A percentile compares a stretch with the other conserved stretches of the same genome.
phyloP scores from a whole-genome alignment of 2,797 vertebrate genomes.

The Diplodus puntazzo region DNA sequence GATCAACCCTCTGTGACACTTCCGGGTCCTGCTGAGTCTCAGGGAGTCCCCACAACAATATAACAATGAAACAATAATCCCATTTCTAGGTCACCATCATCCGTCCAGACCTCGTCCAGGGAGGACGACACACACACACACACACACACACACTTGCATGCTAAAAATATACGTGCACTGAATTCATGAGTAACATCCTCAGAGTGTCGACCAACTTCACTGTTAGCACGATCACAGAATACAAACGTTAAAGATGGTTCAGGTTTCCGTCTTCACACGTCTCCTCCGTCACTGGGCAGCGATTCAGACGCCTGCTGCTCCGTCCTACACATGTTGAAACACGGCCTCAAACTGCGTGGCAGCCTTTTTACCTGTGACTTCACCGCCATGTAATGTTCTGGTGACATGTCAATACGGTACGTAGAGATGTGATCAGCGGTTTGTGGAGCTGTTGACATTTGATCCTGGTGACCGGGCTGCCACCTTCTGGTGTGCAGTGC shows the following conservation, averaged over 20 bases:
- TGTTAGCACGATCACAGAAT: background rate
- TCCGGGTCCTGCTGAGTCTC: constrained; percentile 11
- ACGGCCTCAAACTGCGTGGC: too few relatives aligned
- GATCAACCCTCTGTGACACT: constrained; percentile 22
- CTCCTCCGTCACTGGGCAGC: background rate
- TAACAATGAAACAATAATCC: constrained; percentile 25
- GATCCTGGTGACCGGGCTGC: too few relatives aligned
- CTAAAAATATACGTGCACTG: background rate
- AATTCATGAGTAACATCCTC: background rate
- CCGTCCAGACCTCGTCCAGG: background rate
- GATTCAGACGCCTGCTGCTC: background rate
- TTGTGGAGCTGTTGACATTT: too few relatives aligned
- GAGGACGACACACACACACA: background rate
- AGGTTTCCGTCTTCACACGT: background rate
- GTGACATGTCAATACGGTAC: too few relatives aligned
- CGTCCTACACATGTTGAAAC: too few relatives aligned
- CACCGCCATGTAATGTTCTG: too few relatives aligned
- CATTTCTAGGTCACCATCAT: constrained; percentile 34
- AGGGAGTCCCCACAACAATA: constrained; percentile 30
- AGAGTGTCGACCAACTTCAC: background rate
- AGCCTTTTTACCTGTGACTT: too few relatives aligned
- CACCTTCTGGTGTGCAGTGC: too few relatives aligned
- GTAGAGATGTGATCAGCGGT: too few relatives aligned
- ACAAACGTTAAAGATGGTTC: background rate
- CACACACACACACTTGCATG: background rate